Percentiles rank a stretch among this genome's conserved stretches.
These are phyloP conservation scores for Oryctes rhinoceros DNA, from an alignment of 1,140 invertebrate genomes.

Conservation along the genomic window DNA sequence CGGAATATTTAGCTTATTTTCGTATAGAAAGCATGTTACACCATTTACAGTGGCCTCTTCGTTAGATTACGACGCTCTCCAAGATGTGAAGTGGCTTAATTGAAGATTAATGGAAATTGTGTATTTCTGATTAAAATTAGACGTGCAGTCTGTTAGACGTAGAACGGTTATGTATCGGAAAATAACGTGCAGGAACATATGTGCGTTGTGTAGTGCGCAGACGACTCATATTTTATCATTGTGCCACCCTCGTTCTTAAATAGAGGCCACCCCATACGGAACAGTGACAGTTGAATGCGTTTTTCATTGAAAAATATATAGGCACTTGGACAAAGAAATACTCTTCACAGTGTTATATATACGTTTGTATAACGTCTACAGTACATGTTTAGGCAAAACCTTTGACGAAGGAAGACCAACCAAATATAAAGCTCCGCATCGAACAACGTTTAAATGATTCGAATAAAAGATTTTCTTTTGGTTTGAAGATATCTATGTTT, in stretches of 20 bases:
- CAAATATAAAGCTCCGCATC: too few species aligned
- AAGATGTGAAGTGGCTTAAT: constrained; percentile 27
- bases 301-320: constrained; percentile 12
- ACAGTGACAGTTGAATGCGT: neutral
- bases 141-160: neutral
- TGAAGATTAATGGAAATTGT: neutral
- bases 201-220: neutral
- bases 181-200: neutral
- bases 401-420: too few species aligned
- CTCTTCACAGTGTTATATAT: neutral
- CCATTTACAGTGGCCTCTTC: neutral
- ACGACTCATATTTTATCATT: constrained; percentile 5
- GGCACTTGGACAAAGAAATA: neutral
- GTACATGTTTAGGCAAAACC: neutral
- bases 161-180: neutral
- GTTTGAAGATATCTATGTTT: too few species aligned
- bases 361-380: neutral
- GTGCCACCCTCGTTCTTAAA: neutral
- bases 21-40: neutral
- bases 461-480: too few species aligned
- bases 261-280: neutral
- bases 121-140: constrained; percentile 10
- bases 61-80: neutral
- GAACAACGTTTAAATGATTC: too few species aligned
- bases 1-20: constrained; percentile 8